These are phyloP conservation scores for Trachelipus rathkii DNA, from an alignment of 1,140 invertebrate genomes.

Conservation along the genomic window DNA sequence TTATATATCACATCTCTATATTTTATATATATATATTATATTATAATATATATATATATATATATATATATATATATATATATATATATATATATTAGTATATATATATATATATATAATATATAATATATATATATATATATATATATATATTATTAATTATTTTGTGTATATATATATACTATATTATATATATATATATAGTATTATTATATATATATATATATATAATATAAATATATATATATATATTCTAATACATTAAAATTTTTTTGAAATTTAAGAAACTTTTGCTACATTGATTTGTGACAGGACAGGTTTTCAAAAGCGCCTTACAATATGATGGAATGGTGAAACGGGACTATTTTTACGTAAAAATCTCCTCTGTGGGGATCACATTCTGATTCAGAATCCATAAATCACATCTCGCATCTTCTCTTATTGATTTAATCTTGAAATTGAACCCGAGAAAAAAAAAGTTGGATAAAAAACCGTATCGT, in stretches of 20 bases:
- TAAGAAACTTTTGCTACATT: not conserved
- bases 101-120: too few species aligned
- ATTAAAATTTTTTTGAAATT: too few species aligned
- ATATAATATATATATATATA: too few species aligned
- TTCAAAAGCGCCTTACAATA: not conserved
- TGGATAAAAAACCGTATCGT: not conserved
- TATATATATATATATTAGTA: too few species aligned
- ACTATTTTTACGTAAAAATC: not conserved
- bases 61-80: too few species aligned
- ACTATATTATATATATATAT: too few species aligned
- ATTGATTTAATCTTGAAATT: slow-evolving; percentile 6
- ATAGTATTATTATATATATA: too few species aligned
- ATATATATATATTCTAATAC: not conserved
- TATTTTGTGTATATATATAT: too few species aligned
- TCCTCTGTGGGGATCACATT: slow-evolving; percentile 6
- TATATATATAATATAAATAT: slow-evolving; percentile 7
- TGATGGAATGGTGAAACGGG: slow-evolving; percentile 1
- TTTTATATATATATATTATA: too few species aligned
- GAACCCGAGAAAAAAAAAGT: not conserved
- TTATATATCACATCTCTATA: too few species aligned
- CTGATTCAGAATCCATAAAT: slow-evolving; percentile 7
- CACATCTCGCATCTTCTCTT: slow-evolving; percentile 2
- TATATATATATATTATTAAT: too few species aligned
- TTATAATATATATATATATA: too few species aligned
- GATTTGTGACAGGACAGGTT: not conserved